Evolutionary conservation across 2,113 vertebrate species (phyloP), one percentile per base, ranked within the genome.

Genomic region (Oxygymnocypris stewartii): DNA sequence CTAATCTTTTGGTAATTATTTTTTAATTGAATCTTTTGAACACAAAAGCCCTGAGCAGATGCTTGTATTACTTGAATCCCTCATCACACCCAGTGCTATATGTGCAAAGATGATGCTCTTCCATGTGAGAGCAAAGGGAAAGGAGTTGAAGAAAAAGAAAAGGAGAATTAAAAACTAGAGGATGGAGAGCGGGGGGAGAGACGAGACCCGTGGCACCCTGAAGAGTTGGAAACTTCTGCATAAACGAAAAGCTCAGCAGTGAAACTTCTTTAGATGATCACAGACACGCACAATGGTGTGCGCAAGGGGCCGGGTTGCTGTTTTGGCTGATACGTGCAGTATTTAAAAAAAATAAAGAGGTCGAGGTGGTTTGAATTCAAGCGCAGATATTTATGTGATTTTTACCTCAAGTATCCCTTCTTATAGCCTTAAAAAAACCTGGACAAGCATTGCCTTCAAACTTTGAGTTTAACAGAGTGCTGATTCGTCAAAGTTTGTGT

Each of bases 1-100:
- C 94, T 95, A 96, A 96, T 96, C 95, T 96, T 95, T 95, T 92
- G 93, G 94, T 96, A 95, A 96, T 96, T 95, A 95, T 96, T 96
- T 96, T 96, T 95, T 95, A 96, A 96, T 95, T 96, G 95, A 96
- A 96, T 96, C 95, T 95, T 95, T 96, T 96, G 95, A 96, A 95
- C 94, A 95, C 94, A 95, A 95, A 95, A 95, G 93, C 90, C 87
- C 91, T 93, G 92, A 90, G 90, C 95, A 95, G 95, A 95, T 95
- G 94, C 93, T 93, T 91, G 92, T 91, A 91, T 93, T 93, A 90
- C 93, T 47, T 87, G 88, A 88, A 90, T 93, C 90, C 92, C 93
- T 89, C 92, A 91, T 93, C 89, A 89, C 84, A 47, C 89, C 47
- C 87, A 86, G 85, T 79, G 88, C 87, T 92, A 89, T 92, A 91